Evolutionary conservation across 2,797 vertebrate species (phyloP), one percentile per base, ranked within the genome.

Genomic region (Lepilemur septentrionalis): DNA sequence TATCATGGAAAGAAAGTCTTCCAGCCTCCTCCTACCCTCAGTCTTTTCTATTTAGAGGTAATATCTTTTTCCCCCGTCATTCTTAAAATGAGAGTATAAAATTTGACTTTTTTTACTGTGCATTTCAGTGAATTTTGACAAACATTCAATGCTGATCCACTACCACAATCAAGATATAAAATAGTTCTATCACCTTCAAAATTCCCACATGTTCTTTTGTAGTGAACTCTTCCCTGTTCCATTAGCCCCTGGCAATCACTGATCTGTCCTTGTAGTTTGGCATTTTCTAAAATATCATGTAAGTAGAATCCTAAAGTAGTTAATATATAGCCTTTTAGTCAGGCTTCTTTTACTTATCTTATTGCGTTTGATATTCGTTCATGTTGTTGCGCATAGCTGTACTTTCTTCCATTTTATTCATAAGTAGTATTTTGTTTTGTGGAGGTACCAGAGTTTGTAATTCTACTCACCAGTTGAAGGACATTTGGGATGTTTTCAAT

Each of bases 361-460:
- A 41, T 5, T 23, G 1, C n/a, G 6, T 25, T 9, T 32, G n/a
- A 1, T 7, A 17, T 13, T 14, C 32, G 2, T n/a, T 35, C 30
- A 23, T 14, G 8, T 5, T 22, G 50, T 22, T 35, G 35, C 28
- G 1, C 3, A 13, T 12, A 3, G 13, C 23, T 8, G 32, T 23
- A 14, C 6, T 46, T 35, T 61, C 15, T 22, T 70, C 14, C 75
- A 69, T 50, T 38, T 38, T 46, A 52, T 78, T 76, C 70, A n/a
- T 61, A 23, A 82, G 20, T 18, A 20, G 8, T 25, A 41, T 25
- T 59, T 80, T 12, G 15, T 2, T 35, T 17, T 50, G 48, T n/a
- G 22, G 12, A 4, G 2, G 10, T 38, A 25, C 20, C 57, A 81
- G 7, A 15, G 48, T 35, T 28, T 38, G 3, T 69, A 28, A 6